Conservation (phyloP, 2,888 invertebrate genomes). For the Caenorhabditis wallacei region DNA sequence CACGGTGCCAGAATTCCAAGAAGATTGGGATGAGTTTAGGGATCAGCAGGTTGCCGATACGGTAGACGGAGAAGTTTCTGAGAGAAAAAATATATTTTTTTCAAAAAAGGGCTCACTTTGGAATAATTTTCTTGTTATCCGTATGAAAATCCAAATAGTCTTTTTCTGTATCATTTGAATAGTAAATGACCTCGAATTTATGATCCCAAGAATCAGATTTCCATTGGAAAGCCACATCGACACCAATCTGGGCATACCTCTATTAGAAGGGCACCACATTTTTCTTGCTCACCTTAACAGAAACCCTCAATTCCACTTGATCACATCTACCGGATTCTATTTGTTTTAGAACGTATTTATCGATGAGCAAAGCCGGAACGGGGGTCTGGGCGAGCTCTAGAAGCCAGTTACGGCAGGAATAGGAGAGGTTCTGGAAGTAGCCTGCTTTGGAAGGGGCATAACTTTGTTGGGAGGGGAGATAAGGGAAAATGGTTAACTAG, state of each 20-base stretch:
- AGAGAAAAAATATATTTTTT: neutral
- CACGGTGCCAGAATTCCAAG: slow-evolving; percentile 46
- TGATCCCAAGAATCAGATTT: slow-evolving; percentile 14
- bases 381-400: slow-evolving; percentile 6
- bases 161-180: slow-evolving; percentile 19
- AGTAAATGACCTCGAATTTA: slow-evolving; percentile 30
- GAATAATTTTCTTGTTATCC: slow-evolving; percentile 26
- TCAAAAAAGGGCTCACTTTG: slow-evolving; percentile 25
- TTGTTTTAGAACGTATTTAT: neutral
- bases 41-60: slow-evolving; percentile 20
- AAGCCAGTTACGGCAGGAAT: neutral
- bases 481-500: too few species aligned
- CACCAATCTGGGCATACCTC: slow-evolving; percentile 29
- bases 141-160: slow-evolving; percentile 55
- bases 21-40: slow-evolving; percentile 47
- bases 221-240: slow-evolving; percentile 11
- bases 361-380: slow-evolving; percentile 9
- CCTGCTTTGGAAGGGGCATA: too few species aligned
- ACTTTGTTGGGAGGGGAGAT: too few species aligned
- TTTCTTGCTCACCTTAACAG: neutral
- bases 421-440: neutral
- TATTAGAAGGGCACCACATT: neutral
- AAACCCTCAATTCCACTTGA: neutral
- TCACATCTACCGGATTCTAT: slow-evolving; percentile 1
- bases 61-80: slow-evolving; percentile 26